These are phyloP conservation scores for Poecilia gillii DNA, from an alignment of 2,797 vertebrate genomes.

Conservation along the genomic window DNA sequence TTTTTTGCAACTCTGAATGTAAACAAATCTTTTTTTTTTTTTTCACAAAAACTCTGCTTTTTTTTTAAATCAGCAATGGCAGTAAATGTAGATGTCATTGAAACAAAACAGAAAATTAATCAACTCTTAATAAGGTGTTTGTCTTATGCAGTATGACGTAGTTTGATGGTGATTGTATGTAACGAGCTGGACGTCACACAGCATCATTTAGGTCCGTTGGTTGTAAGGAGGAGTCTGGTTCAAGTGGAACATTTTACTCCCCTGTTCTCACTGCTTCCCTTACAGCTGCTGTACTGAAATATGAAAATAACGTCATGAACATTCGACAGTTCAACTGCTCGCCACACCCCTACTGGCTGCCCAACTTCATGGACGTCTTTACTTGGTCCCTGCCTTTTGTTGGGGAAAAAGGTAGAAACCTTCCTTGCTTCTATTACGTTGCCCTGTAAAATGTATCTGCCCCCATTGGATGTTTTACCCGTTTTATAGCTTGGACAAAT, in stretches of 20 bases:
- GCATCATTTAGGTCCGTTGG: background rate
- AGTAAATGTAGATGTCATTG: background rate
- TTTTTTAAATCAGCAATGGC: background rate
- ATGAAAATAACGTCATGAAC: slow-evolving; percentile 88
- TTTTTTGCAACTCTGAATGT: background rate
- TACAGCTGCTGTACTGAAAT: slow-evolving; percentile 86
- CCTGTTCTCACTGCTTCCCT: slow-evolving; percentile 45
- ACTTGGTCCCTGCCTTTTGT: slow-evolving; percentile 87
- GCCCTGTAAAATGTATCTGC: background rate
- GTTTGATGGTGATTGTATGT: background rate
- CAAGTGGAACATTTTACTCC: background rate
- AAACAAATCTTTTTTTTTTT: too few species aligned
- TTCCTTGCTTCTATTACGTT: background rate
- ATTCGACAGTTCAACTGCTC: slow-evolving; percentile 87
- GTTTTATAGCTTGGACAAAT: background rate
- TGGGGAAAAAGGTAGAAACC: slow-evolving; percentile 81
- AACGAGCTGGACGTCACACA: background rate
- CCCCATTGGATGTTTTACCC: background rate
- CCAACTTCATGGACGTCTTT: slow-evolving; percentile 88
- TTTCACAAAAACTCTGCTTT: background rate
- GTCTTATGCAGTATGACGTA: background rate
- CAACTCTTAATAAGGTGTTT: background rate
- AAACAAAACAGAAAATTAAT: background rate
- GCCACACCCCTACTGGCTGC: slow-evolving; percentile 86
- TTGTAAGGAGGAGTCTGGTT: background rate